These are phyloP conservation scores for Lepidocolaptes lacrymiger DNA, from an alignment of 2,797 vertebrate species.

Conservation along the genomic window DNA sequence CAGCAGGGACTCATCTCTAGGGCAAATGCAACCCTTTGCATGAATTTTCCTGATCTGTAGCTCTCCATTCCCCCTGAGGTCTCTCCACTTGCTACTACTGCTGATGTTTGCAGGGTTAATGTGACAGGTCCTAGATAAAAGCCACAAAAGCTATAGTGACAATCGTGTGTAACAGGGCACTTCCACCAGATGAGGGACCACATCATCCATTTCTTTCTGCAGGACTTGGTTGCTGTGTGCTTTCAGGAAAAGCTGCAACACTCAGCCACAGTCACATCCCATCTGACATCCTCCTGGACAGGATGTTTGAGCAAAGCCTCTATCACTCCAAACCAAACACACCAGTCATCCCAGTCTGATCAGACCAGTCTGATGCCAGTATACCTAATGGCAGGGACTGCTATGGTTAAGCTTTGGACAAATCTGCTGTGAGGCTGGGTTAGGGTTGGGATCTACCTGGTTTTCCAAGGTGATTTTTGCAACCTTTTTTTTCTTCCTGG, in stretches of 20 bases:
- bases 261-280: fast-evolving
- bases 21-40: background rate
- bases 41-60: background rate
- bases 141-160: background rate
- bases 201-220: background rate
- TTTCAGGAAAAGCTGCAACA: background rate
- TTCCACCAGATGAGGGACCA: constrained; percentile 49
- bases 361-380: background rate
- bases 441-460: background rate
- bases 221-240: background rate
- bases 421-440: background rate
- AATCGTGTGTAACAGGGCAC: background rate
- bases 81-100: background rate
- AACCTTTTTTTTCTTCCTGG: background rate
- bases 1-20: background rate
- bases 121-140: background rate
- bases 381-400: background rate
- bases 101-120: background rate
- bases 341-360: background rate
- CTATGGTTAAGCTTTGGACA: background rate
- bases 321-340: background rate
- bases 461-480: background rate
- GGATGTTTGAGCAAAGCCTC: background rate
- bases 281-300: fast-evolving
- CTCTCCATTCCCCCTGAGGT: background rate